A percentile compares a stretch with the other conserved stretches of the same genome.
These are phyloP conservation scores for Apeltes quadracus DNA, from an alignment of 2,113 vertebrate genomes.

Conservation along the genomic window DNA sequence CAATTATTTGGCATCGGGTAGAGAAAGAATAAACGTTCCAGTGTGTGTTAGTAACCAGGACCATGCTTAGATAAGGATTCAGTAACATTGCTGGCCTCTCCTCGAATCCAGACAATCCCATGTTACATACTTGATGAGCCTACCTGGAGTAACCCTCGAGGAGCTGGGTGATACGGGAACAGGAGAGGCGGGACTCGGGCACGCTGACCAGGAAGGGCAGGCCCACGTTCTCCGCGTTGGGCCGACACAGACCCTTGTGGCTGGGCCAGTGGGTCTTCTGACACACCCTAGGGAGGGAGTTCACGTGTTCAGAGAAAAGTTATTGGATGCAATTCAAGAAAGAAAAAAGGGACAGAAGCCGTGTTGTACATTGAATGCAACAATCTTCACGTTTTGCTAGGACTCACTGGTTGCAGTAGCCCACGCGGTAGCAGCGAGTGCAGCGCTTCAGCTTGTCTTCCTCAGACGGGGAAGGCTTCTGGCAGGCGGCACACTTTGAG, in stretches of 20 bases:
- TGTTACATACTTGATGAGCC: background rate
- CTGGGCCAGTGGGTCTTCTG: conserved; percentile 95
- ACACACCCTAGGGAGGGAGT: conserved; percentile 80
- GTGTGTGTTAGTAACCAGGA: background rate
- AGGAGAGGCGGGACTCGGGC: conserved; percentile 92
- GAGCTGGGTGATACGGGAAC: conserved; percentile 88
- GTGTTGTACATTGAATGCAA: background rate
- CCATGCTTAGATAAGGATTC: background rate
- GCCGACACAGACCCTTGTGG: conserved; percentile 90
- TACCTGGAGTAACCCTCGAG: conserved; percentile 95
- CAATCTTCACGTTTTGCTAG: background rate
- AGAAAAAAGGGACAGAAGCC: background rate
- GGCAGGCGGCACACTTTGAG: conserved; percentile 93
- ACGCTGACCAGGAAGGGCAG: conserved; percentile 95
- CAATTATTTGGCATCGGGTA: background rate
- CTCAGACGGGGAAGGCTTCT: conserved; percentile 90
- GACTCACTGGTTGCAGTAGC: conserved; percentile 98
- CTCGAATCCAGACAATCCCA: background rate
- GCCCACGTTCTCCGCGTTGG: conserved; percentile 89
- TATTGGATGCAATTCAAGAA: background rate
- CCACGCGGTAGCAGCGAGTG: conserved; percentile 95
- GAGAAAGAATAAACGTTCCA: background rate
- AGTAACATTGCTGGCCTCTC: background rate
- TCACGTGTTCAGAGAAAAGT: background rate
- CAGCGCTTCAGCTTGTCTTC: conserved; percentile 96